Evolutionary conservation across 2,888 invertebrate genomes (phyloP).

Genomic region (Ophion ventricosus): DNA sequence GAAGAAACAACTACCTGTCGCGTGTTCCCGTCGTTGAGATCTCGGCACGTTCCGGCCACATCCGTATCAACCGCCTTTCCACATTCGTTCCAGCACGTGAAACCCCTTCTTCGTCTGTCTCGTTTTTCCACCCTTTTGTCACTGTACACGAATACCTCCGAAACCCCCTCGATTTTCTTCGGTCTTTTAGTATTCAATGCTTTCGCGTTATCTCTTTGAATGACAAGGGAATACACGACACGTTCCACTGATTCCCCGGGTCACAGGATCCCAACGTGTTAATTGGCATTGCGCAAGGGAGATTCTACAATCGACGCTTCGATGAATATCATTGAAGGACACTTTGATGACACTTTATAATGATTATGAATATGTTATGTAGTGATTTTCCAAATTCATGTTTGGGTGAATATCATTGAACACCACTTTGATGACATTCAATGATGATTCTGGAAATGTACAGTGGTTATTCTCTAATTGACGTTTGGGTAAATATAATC

Average conservation of each 20-base stretch:
- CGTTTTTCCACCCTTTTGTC: conserved; percentile 10
- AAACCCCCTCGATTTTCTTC: conserved; percentile 25
- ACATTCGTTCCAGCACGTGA: conserved; percentile 36
- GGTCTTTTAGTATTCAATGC: conserved; percentile 36
- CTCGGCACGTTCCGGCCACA: conserved; percentile 61
- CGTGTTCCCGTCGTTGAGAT: conserved; percentile 68
- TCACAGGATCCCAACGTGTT: too few relatives aligned
- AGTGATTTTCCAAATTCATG: too few relatives aligned
- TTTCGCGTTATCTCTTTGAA: conserved; percentile 46
- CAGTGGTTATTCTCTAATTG: not conserved
- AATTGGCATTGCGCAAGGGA: too few relatives aligned
- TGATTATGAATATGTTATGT: too few relatives aligned
- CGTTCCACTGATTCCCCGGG: too few relatives aligned
- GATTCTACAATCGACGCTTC: not conserved
- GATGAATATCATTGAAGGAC: not conserved
- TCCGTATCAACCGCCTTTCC: conserved; percentile 30
- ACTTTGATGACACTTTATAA: not conserved
- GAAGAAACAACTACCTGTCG: conserved; percentile 79
- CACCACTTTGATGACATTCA: not conserved
- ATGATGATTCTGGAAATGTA: not conserved
- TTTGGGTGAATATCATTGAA: too few relatives aligned
- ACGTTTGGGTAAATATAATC: too few relatives aligned
- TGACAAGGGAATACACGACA: not conserved
- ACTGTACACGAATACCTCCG: conserved; percentile 3
- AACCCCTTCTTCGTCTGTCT: conserved; percentile 20